A percentile compares a stretch with the other conserved stretches of the same genome.
These are phyloP conservation scores for Ichneumon xanthorius DNA, from an alignment of 2,888 invertebrate genomes.

Conservation along the genomic window DNA sequence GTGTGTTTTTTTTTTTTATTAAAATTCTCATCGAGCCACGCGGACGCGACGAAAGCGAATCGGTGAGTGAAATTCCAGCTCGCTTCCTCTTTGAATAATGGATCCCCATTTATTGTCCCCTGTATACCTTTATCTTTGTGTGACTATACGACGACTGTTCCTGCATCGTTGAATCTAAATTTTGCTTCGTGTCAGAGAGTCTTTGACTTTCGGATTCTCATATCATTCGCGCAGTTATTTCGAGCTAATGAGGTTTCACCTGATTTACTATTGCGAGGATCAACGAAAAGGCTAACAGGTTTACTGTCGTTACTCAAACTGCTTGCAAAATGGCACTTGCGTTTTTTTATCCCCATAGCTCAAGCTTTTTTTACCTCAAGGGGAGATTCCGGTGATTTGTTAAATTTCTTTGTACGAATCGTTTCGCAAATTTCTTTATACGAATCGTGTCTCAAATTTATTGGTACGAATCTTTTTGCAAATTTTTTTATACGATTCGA, in stretches of 20 bases:
- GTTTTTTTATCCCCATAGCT: too few relatives aligned
- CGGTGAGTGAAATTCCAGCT: conserved; percentile 57
- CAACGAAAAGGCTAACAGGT: too few relatives aligned
- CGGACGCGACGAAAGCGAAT: conserved; percentile 56
- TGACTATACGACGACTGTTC: not conserved
- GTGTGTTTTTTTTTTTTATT: conserved; percentile 48
- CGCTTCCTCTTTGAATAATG: conserved; percentile 58
- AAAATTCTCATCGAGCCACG: conserved; percentile 56
- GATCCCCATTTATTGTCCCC: conserved; percentile 55
- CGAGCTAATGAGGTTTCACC: too few relatives aligned
- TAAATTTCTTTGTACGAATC: too few relatives aligned
- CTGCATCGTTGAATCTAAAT: conserved; percentile 22
- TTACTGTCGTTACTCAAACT: too few relatives aligned
- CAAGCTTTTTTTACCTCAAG: too few relatives aligned
- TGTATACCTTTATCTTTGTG: conserved; percentile 29
- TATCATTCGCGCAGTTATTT: not conserved
- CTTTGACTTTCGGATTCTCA: not conserved
- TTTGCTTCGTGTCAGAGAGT: not conserved
- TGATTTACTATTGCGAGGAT: too few relatives aligned
- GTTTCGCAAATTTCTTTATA: too few relatives aligned
- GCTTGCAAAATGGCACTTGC: too few relatives aligned
- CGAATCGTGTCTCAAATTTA: too few relatives aligned
- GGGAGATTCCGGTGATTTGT: too few relatives aligned
- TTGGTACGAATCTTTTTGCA: too few relatives aligned
- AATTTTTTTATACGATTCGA: not conserved